Evolutionary conservation across 2,797 vertebrate species (phyloP), one percentile per base, ranked within the genome.

Genomic region (Catostomus latipinnis): DNA sequence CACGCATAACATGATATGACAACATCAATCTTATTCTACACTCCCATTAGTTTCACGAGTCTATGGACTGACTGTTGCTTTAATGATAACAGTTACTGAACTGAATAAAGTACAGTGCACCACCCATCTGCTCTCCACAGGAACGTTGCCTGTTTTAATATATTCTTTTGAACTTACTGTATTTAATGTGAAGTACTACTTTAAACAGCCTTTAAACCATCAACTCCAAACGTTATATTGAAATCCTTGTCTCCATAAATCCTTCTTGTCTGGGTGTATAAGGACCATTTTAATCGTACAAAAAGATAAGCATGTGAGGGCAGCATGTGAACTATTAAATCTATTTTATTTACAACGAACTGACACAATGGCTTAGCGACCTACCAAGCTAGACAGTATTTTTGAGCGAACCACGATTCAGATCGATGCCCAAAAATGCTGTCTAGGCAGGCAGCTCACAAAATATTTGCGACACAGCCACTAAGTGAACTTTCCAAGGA

Each of bases 401-500:
- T 6, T 14, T n/a, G 11, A 4, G 8, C 48, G 50, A 16, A 50
- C 22, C 6, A 49, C 12, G 16, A 9, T 50, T 57, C 46, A 16
- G 16, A 56, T 50, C 52, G 8, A 16, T 45, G 22, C 9, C 18
- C 22, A 70, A 14, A 62, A 46, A 61, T 48, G 68, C 68, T 48
- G 34, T 48, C 76, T 54, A 56, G 50, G 50, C 54, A 78, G 68
- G 43, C 34, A 62, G 3, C 58, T 62, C 6, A 12, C n/a, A 46
- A 46, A 6, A 12, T 63, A 34, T 78, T 61, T 78, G 11, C 22
- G 14, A 71, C 76, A 56, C 14, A 18, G 34, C 43, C 43, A 71
- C 58, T 13, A 62, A 78, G 10, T 58, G 12, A 63, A 54, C 68
- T 46, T 63, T 18, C 22, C 34, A 13, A 62, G 13, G 49, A 45